These are phyloP conservation scores for Lepidurus apus DNA, from an alignment of 1,140 invertebrate genomes.

Conservation along the genomic window DNA sequence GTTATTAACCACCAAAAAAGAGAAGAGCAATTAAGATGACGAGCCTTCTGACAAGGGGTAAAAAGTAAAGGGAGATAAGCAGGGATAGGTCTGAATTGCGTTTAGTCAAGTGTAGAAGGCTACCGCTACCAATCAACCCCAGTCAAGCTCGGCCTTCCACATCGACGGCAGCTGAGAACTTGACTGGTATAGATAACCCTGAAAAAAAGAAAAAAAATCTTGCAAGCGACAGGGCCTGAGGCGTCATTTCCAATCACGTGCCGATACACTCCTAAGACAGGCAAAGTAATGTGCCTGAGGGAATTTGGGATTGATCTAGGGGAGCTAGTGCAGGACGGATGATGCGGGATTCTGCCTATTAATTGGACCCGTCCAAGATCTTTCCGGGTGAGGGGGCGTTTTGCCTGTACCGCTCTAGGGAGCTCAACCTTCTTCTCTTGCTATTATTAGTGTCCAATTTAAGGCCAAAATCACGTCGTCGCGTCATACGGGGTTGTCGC, in stretches of 20 bases:
- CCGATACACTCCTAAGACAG: neutral
- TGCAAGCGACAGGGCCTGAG: neutral
- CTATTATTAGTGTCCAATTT: neutral
- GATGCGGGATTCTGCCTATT: neutral
- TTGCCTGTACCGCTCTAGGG: neutral
- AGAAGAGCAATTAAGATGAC: neutral
- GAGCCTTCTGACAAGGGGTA: neutral
- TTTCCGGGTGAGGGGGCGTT: neutral
- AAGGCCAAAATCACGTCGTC: neutral
- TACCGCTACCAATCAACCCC: neutral
- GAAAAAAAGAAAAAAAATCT: neutral
- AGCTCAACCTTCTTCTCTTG: neutral
- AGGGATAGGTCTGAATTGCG: neutral
- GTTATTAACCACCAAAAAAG: neutral
- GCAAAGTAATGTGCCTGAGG: neutral
- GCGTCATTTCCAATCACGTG: neutral
- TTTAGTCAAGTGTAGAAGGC: neutral
- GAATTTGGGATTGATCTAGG: neutral
- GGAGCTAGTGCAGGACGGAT: neutral
- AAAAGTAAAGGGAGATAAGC: neutral
- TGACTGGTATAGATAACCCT: constrained; percentile 4
- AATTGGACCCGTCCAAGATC: neutral
- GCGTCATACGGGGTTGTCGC: neutral
- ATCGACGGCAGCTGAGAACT: neutral
- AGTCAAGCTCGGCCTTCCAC: neutral